Conservation (phyloP, 2,113 vertebrate species). For the Antennarius striatus region DNA sequence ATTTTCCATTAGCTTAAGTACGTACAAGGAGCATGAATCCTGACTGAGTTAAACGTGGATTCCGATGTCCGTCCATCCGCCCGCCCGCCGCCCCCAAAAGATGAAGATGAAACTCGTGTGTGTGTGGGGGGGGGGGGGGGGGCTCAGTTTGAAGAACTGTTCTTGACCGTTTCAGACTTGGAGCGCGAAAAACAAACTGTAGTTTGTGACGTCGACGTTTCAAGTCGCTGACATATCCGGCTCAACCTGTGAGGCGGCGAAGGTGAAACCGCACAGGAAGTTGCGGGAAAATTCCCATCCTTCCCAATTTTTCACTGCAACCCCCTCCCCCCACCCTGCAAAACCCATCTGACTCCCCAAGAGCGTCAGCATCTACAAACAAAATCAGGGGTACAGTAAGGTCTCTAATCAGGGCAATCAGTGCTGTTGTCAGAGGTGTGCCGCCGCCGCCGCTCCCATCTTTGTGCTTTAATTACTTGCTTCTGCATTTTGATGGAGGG, state of each 20-base stretch:
- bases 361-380: slow-evolving; percentile 79
- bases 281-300: background rate
- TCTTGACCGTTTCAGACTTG: too few relatives aligned
- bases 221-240: too few relatives aligned
- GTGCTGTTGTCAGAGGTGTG: slow-evolving; percentile 97
- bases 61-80: too few relatives aligned
- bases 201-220: too few relatives aligned
- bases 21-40: slow-evolving; percentile 54
- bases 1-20: slow-evolving; percentile 63
- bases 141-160: too few relatives aligned
- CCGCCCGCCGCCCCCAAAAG: too few relatives aligned
- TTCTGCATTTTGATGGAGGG: slow-evolving; percentile 95
- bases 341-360: slow-evolving; percentile 28
- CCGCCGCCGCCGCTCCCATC: slow-evolving; percentile 92
- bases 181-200: too few relatives aligned
- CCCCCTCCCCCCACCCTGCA: slow-evolving; percentile 28
- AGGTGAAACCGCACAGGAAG: background rate
- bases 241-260: too few relatives aligned
- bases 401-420: slow-evolving; percentile 99
- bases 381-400: slow-evolving; percentile 94
- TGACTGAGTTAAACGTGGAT: slow-evolving; percentile 45
- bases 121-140: too few relatives aligned
- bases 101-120: too few relatives aligned
- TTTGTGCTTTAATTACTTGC: slow-evolving; percentile 99
- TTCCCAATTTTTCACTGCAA: background rate